These are phyloP conservation scores for Tympanoctomys barrerae DNA, from an alignment of 2,797 vertebrate species.

Conservation along the genomic window DNA sequence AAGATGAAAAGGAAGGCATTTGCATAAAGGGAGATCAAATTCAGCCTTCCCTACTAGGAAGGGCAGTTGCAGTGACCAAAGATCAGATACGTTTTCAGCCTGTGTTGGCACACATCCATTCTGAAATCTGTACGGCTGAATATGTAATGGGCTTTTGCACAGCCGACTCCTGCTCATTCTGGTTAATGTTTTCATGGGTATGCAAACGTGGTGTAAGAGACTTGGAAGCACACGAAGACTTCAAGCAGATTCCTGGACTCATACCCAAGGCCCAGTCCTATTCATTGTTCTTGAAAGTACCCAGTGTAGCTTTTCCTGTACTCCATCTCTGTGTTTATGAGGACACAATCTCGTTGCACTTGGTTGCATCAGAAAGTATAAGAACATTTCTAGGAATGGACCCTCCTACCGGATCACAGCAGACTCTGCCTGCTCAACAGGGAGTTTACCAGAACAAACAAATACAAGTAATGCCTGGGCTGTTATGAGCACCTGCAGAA, in stretches of 20 bases:
- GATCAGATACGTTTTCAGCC: conserved; percentile 77
- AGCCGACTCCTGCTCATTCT: conserved; percentile 82
- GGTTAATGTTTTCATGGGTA: conserved; percentile 77
- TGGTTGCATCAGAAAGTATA: conserved; percentile 89
- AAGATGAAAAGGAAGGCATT: conserved; percentile 73
- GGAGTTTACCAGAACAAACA: conserved; percentile 87
- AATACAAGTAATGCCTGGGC: conserved; percentile 69
- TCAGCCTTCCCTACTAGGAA: conserved; percentile 68
- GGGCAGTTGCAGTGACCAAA: conserved; percentile 77
- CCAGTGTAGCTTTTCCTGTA: conserved; percentile 84
- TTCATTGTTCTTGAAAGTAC: conserved; percentile 83
- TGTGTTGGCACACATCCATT: conserved; percentile 82
- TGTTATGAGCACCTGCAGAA: conserved; percentile 58
- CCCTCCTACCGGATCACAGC: conserved; percentile 76
- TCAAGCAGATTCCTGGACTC: conserved; percentile 78
- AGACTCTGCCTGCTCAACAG: conserved; percentile 84
- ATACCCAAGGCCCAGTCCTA: conserved; percentile 71
- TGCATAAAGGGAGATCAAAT: conserved; percentile 74
- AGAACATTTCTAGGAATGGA: conserved; percentile 83
- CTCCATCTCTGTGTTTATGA: conserved; percentile 86
- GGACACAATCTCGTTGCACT: conserved; percentile 85
- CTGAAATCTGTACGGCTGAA: conserved; percentile 69
- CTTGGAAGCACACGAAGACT: conserved; percentile 71
- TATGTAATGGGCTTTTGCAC: conserved; percentile 77
- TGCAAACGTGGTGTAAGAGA: conserved; percentile 77